These are phyloP conservation scores for Boulengerochromis microlepis DNA, from an alignment of 2,113 vertebrate species.

Conservation along the genomic window DNA sequence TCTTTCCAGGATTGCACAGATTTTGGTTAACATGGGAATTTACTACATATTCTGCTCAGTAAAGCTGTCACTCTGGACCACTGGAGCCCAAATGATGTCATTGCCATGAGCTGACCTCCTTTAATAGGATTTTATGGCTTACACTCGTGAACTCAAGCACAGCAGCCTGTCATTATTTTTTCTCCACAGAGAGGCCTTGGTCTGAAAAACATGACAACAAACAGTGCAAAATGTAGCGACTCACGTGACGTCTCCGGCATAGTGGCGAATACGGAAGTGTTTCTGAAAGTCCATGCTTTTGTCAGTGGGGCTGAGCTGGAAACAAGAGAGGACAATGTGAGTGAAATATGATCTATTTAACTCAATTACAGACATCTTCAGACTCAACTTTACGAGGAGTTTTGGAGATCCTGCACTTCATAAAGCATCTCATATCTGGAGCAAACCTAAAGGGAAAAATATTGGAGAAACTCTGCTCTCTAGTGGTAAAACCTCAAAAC, in stretches of 20 bases:
- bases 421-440: background rate
- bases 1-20: background rate
- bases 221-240: slow-evolving; percentile 15
- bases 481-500: slow-evolving; percentile 21
- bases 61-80: background rate
- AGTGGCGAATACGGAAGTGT: slow-evolving; percentile 90
- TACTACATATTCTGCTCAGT: background rate
- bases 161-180: background rate
- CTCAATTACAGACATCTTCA: background rate
- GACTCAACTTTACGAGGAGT: background rate
- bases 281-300: slow-evolving; percentile 89
- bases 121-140: slow-evolving; percentile 20
- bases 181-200: background rate
- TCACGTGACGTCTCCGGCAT: slow-evolving; percentile 90
- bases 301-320: slow-evolving; percentile 80
- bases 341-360: background rate
- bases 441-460: background rate
- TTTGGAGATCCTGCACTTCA: background rate
- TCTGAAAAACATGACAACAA: background rate
- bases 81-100: background rate
- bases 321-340: background rate
- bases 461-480: slow-evolving; percentile 29
- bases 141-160: background rate
- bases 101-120: background rate
- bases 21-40: background rate